Conservation (phyloP, 2,113 vertebrate genomes). For the Suricata suricatta region DNA sequence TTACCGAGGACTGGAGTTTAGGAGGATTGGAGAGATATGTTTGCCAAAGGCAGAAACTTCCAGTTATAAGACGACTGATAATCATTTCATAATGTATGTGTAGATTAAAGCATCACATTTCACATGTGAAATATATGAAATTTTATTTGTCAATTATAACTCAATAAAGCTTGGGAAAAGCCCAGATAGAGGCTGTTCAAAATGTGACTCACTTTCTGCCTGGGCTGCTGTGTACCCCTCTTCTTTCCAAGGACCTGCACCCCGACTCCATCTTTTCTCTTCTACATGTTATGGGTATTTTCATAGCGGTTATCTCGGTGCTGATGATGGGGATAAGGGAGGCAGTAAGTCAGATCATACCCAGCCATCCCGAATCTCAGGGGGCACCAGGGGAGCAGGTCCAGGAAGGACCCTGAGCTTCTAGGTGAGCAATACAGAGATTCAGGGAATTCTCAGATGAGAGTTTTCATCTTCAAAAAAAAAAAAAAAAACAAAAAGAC, state of each 20-base stretch:
- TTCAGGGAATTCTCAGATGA: background rate
- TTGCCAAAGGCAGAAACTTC: background rate
- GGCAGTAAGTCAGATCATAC: background rate
- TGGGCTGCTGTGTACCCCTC: background rate
- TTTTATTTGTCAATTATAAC: background rate
- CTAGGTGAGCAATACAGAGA: background rate
- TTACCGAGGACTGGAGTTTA: background rate
- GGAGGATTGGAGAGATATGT: background rate
- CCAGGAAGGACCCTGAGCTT: background rate
- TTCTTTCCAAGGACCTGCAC: background rate
- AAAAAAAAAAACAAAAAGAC: no score
- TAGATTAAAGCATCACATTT: background rate
- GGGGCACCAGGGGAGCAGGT: background rate
- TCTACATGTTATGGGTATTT: no score
- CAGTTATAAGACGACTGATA: background rate
- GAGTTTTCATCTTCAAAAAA: background rate
- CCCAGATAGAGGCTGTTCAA: background rate
- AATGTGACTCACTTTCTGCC: background rate
- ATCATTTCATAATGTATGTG: background rate
- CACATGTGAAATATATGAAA: background rate
- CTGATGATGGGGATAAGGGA: rapidly evolving
- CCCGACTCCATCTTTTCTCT: background rate
- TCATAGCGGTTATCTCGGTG: background rate
- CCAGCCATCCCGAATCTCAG: rapidly evolving
- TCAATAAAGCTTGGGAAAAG: background rate